Conservation (phyloP, 2,888 invertebrate genomes). For the Stenodera caucasica region DNA sequence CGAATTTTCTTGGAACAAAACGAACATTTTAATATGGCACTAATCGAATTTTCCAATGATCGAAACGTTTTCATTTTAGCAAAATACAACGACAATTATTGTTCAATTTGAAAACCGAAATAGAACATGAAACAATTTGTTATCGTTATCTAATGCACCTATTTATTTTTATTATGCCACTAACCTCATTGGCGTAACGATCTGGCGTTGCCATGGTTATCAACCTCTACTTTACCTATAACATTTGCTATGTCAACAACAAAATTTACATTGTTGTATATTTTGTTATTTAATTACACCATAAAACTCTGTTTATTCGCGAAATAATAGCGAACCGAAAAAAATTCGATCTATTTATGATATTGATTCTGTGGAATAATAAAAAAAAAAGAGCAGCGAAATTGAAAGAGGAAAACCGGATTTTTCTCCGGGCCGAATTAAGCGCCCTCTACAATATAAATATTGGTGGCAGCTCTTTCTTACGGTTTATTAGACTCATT, state of each 20-base stretch:
- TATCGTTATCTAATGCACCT: neutral
- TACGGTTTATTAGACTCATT: constrained; percentile 13
- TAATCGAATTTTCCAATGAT: neutral
- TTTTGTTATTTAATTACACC: neutral
- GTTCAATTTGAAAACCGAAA: neutral
- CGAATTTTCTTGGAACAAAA: no score
- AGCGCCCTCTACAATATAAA: constrained; percentile 4
- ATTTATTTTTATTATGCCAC: constrained; percentile 3
- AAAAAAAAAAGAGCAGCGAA: neutral
- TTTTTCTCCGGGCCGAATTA: neutral
- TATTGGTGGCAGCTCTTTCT: neutral
- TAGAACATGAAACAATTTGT: neutral
- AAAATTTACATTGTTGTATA: neutral
- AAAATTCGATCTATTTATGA: neutral
- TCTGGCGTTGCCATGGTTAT: constrained; percentile 8
- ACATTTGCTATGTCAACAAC: constrained; percentile 1
- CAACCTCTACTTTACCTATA: constrained; percentile 4
- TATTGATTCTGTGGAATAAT: neutral
- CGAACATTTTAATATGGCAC: no score
- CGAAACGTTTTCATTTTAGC: neutral
- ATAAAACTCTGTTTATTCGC: neutral
- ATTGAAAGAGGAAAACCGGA: neutral
- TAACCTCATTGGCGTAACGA: neutral
- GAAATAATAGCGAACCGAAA: no score
- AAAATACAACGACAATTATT: neutral